Evolutionary conservation across 2,888 invertebrate genomes (phyloP).

Genomic region (Acanthosoma haemorrhoidale): DNA sequence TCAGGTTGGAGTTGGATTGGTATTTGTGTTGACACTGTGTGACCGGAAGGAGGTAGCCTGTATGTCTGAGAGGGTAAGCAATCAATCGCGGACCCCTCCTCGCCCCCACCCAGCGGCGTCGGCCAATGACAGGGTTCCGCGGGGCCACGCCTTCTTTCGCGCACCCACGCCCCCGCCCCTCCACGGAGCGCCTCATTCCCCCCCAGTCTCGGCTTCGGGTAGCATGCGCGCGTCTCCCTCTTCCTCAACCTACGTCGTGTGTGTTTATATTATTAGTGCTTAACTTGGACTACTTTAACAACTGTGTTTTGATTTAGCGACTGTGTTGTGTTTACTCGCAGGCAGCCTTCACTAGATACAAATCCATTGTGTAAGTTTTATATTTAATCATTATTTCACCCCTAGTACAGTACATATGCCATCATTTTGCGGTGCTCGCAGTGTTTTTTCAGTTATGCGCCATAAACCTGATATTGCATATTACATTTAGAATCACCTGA

Average conservation of each 20-base stretch:
- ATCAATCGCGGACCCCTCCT: slow-evolving; percentile 3
- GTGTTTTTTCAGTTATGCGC: too few species aligned
- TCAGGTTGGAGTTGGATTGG: not conserved
- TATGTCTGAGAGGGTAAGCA: slow-evolving; percentile 16
- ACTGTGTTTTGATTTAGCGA: slow-evolving; percentile 9
- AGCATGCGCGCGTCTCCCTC: slow-evolving; percentile 9
- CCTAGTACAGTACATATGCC: too few species aligned
- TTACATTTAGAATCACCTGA: too few species aligned
- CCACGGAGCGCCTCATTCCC: slow-evolving; percentile 5
- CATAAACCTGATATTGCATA: too few species aligned
- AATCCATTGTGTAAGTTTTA: not conserved
- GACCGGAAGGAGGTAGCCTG: slow-evolving; percentile 20
- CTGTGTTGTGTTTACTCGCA: slow-evolving; percentile 15
- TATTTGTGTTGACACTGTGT: slow-evolving; percentile 23
- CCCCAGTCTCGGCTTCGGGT: slow-evolving; percentile 2
- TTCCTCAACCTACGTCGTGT: slow-evolving; percentile 5
- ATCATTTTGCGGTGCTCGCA: too few species aligned
- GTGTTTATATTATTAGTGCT: slow-evolving; percentile 15
- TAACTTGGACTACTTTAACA: not conserved
- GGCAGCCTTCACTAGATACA: not conserved
- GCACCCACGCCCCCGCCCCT: slow-evolving; percentile 13
- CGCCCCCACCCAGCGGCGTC: not conserved
- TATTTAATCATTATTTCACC: not conserved
- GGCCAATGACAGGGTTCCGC: not conserved
- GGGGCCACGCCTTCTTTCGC: not conserved